Evolutionary conservation across 2,113 vertebrate genomes (phyloP), one percentile per base, ranked within the genome.

Genomic region (Agelaius phoeniceus): DNA sequence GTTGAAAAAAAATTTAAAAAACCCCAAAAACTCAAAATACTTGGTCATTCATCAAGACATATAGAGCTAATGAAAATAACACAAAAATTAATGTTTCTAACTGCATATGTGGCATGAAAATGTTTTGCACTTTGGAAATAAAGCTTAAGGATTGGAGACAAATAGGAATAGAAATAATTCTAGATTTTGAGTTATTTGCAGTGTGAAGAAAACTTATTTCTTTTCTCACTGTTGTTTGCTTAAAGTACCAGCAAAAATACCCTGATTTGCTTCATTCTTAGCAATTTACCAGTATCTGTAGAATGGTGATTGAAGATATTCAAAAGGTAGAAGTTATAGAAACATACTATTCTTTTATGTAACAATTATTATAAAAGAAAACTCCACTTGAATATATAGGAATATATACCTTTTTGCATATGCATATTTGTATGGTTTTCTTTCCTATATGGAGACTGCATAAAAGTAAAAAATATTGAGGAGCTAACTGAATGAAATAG

Each of bases 391-490:
- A 84, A 39, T 15, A 4, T 51, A n/a, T 30, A 75, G 5, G 20
- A 65, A 73, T n/a, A 55, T 46, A 43, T 37, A 49, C 0, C 2
- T 54, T 54, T 22, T 57, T 67, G 11, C 6, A 20, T 30, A 37
- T 15, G 4, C 2, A 24, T 4, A 44, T 39, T 0, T 17, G 20
- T 48, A 5, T 18, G 4, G 13, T 11, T 1, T 57, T 80, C 35
- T 93, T 87, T 69, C 52, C 18, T 73, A 5, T 41, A n/a, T 12
- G 19, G 19, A 87, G 4, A 62, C 6, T 57, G 61, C 4, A 55
- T 1, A 46, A 68, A 79, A 72, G 5, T 18, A 46, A 77, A 89
- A 39, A 54, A 46, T 46, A 46, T 14, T 20, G 11, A 76, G 13
- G 4, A 7, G 35, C 9, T 54, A 26, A 54, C 2, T 79, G 26